Base-by-base conservation (phyloP, 2,113 vertebrate genomes). In the Cebus imitator region DNA sequence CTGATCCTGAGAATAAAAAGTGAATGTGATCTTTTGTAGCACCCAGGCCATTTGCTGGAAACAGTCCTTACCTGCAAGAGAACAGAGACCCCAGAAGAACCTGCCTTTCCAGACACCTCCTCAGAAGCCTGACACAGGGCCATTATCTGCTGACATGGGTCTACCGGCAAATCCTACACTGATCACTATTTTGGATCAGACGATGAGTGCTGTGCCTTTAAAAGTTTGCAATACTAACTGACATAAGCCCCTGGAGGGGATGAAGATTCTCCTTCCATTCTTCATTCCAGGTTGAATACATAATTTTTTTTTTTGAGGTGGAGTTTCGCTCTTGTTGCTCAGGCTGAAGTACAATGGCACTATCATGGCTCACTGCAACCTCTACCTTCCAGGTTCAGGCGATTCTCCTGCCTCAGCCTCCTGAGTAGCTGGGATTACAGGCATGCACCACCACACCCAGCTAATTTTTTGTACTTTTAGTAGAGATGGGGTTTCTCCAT, bases 381-480 rank as follows among this genome's bases (percentile, higher is more conserved):
- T 52, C 52, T 16, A 6, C 52, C 52, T 52, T 52, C 52, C 52
- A 52, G 16, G 16, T 52, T 52, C 52, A 52, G 52, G 52, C 0
- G 52, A 52, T 17, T 52, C 52, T 52, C 52, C 16, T 52, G 52
- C 52, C 16, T 17, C 52, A 17, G 52, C 16, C 52, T 52, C 52
- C 52, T 16, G 5, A 52, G 52, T 52, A 52, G 52, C 52, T 52
- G 52, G 16, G 52, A 17, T 52, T 52, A 52, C 52, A 52, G 16
- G 52, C 1, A 0, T 16, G 5, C 5, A 1, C 16, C 52, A 52
- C 52, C 5, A 52, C 1, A 12, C 16, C 52, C 1, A 1, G 52
- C 52, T 52, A 52, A 52, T 52, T 52, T 52, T 52, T 3, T 52
- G 52, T 52, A 52, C 52, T 52, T 52, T 52, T 18, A 52, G 52